Evolutionary conservation across 2,113 vertebrate genomes (phyloP).

Genomic region (Mormyrus iriodes): DNA sequence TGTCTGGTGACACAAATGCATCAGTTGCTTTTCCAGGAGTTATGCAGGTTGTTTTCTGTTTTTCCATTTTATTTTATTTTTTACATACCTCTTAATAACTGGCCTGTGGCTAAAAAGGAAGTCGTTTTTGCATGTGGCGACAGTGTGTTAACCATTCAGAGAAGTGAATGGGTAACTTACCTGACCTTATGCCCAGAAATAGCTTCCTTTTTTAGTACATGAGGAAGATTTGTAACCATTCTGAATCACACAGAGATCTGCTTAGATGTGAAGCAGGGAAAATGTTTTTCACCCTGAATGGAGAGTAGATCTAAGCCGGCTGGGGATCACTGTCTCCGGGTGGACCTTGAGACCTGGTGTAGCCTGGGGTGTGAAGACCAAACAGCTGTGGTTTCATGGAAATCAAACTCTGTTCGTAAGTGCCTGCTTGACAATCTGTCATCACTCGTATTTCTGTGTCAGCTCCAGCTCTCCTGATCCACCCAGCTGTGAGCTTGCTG

Average conservation of each 20-base stretch:
- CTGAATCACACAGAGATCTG: neutral
- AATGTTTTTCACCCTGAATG: neutral
- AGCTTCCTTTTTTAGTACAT: neutral
- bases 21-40: neutral
- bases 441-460: neutral
- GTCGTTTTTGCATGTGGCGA: neutral
- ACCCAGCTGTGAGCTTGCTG: neutral
- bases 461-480: neutral
- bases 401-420: neutral
- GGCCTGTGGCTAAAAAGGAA: neutral
- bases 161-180: neutral
- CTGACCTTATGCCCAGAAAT: neutral
- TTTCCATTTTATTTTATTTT: neutral
- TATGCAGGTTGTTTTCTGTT: neutral
- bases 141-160: neutral
- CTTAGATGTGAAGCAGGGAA: neutral
- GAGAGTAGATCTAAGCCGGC: neutral
- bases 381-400: neutral
- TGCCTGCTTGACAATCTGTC: neutral
- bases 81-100: neutral
- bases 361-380: too few relatives aligned
- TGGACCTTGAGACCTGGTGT: neutral
- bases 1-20: neutral
- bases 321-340: neutral
- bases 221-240: neutral